phyloP scores from a whole-genome alignment of 1,140 invertebrate genomes.

The Colletes latitarsis region DNA sequence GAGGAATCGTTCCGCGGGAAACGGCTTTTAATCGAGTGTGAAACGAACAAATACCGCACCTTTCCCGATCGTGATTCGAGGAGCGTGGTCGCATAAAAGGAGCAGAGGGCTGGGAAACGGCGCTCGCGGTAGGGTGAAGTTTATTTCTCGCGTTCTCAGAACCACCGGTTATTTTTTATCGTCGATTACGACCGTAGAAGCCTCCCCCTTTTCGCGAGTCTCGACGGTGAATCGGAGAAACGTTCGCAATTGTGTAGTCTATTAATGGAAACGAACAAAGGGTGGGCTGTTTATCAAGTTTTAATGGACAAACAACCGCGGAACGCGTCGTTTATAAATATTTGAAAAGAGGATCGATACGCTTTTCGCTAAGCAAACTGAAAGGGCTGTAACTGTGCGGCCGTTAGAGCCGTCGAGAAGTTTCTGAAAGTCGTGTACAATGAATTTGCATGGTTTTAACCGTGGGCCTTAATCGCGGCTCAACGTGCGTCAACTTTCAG shows the following conservation, averaged over 20 bases:
- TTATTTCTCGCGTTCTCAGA: slow-evolving; percentile 32
- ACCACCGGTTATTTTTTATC: slow-evolving; percentile 11
- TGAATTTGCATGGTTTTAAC: too few relatives aligned
- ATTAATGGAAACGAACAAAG: slow-evolving; percentile 32
- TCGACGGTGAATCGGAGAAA: not conserved
- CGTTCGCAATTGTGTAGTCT: not conserved
- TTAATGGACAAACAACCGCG: not conserved
- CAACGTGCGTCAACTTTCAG: too few relatives aligned
- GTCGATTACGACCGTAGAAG: not conserved
- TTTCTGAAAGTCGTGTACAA: too few relatives aligned
- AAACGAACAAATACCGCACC: slow-evolving; percentile 42
- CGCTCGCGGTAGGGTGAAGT: slow-evolving; percentile 24
- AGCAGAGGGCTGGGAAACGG: not conserved
- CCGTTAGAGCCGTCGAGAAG: too few relatives aligned
- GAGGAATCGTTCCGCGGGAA: slow-evolving; percentile 26
- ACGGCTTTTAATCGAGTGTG: slow-evolving; percentile 55
- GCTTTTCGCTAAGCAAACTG: not conserved
- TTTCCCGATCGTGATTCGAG: slow-evolving; percentile 10
- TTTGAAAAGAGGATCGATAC: not conserved
- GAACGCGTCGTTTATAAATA: slow-evolving; percentile 21
- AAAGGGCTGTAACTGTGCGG: too few relatives aligned
- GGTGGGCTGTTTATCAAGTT: not conserved
- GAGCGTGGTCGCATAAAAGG: slow-evolving; percentile 1
- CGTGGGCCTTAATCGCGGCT: too few relatives aligned
- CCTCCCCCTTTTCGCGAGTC: not conserved